These are phyloP conservation scores for Tipula vernalis DNA, from an alignment of 2,888 invertebrate genomes.

Conservation along the genomic window DNA sequence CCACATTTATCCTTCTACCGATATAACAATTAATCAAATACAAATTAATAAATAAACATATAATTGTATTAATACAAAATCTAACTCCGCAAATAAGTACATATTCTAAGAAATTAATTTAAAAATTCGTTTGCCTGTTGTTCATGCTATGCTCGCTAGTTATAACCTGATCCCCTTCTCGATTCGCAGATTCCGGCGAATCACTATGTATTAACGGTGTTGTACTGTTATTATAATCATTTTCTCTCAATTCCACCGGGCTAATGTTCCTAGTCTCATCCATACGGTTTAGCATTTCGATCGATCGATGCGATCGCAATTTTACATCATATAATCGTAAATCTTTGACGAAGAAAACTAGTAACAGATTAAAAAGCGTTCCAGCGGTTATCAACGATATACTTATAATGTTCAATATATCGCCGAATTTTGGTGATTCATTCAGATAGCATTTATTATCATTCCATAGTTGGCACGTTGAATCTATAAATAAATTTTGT, in stretches of 20 bases:
- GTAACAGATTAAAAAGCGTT: slow-evolving; percentile 35
- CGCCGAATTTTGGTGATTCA: slow-evolving; percentile 36
- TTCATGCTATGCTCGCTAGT: background rate
- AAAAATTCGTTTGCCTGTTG: background rate
- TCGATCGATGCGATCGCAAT: background rate
- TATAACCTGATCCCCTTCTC: background rate
- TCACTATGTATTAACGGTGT: background rate
- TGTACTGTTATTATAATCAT: background rate
- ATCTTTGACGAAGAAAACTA: slow-evolving; percentile 36
- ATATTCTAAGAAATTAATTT: background rate
- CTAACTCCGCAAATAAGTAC: background rate
- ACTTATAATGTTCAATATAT: slow-evolving; percentile 38
- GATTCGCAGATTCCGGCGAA: background rate
- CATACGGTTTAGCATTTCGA: background rate
- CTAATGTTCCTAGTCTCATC: background rate
- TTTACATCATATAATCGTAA: slow-evolving; percentile 18
- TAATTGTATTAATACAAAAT: background rate
- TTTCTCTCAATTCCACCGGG: background rate
- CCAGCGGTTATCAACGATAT: slow-evolving; percentile 34
- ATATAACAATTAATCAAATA: background rate
- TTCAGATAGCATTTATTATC: slow-evolving; percentile 36
- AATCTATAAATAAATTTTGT: slow-evolving; percentile 22
- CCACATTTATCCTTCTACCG: too few relatives aligned
- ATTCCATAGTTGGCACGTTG: slow-evolving; percentile 38
- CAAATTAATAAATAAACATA: background rate